These are phyloP conservation scores for Leptonema lineaticorne DNA, from an alignment of 1,140 invertebrate species.

Conservation along the genomic window DNA sequence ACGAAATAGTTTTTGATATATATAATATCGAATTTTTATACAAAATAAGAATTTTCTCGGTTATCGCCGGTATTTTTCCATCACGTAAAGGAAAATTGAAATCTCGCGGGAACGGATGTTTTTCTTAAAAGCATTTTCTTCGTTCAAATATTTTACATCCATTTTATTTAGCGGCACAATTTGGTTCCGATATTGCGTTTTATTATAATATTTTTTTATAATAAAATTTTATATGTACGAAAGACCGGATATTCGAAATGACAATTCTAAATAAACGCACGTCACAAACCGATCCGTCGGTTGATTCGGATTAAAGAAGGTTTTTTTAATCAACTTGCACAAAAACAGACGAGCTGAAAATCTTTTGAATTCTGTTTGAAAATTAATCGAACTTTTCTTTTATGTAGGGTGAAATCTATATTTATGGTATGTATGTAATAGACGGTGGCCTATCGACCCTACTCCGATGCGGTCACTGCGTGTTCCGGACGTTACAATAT, in stretches of 20 bases:
- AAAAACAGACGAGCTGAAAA: neutral
- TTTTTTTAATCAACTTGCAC: too few relatives aligned
- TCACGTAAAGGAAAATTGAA: conserved; percentile 34
- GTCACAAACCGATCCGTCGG: too few relatives aligned
- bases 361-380: neutral
- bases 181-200: too few relatives aligned
- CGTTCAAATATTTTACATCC: conserved; percentile 7
- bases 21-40: conserved; percentile 1
- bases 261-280: neutral
- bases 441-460: neutral
- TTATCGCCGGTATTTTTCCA: conserved; percentile 36
- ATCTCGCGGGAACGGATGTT: conserved; percentile 29
- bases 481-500: neutral
- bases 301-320: too few relatives aligned
- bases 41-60: conserved; percentile 27
- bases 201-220: neutral
- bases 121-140: conserved; percentile 20
- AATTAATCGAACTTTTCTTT: neutral
- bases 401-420: neutral
- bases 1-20: too few relatives aligned
- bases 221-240: neutral
- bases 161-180: too few relatives aligned
- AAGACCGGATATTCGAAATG: neutral
- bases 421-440: neutral
- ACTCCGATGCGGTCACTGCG: neutral